Conservation (phyloP, 2,888 invertebrate species). For the Lithosia quadra region DNA sequence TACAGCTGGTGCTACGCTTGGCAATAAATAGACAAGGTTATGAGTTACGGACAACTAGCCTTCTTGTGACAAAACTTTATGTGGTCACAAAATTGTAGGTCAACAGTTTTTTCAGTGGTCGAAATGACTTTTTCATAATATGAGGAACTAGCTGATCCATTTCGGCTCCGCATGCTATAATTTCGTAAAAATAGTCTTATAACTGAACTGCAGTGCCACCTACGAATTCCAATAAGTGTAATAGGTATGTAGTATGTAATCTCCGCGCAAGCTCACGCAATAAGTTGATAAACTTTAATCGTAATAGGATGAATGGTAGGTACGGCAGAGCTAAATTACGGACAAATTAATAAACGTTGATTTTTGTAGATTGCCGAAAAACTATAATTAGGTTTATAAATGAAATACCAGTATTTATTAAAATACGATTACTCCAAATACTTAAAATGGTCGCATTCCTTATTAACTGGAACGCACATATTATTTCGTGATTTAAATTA, state of each 20-base stretch:
- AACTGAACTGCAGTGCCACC: not conserved
- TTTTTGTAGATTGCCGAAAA: not conserved
- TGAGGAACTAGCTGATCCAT: not conserved
- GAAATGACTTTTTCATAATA: not conserved
- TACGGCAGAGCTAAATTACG: no score
- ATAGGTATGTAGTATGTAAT: not conserved
- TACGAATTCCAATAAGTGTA: not conserved
- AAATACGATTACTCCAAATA: not conserved
- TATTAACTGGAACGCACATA: not conserved
- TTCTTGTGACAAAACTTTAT: constrained; percentile 8
- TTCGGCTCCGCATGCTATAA: not conserved
- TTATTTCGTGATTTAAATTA: not conserved
- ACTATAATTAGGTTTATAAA: not conserved
- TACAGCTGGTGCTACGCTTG: constrained; percentile 58
- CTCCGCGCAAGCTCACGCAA: not conserved
- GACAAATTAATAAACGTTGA: not conserved
- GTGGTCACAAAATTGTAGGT: not conserved
- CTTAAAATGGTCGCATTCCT: not conserved
- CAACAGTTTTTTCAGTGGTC: no score
- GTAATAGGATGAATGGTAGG: not conserved
- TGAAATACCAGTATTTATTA: not conserved
- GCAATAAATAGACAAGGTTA: constrained; percentile 67
- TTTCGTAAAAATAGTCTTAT: not conserved
- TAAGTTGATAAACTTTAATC: not conserved
- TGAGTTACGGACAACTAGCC: constrained; percentile 49